Evolutionary conservation across 2,888 invertebrate genomes (phyloP), one percentile per base, ranked within the genome.

Genomic region (Himalopsyche anomala): DNA sequence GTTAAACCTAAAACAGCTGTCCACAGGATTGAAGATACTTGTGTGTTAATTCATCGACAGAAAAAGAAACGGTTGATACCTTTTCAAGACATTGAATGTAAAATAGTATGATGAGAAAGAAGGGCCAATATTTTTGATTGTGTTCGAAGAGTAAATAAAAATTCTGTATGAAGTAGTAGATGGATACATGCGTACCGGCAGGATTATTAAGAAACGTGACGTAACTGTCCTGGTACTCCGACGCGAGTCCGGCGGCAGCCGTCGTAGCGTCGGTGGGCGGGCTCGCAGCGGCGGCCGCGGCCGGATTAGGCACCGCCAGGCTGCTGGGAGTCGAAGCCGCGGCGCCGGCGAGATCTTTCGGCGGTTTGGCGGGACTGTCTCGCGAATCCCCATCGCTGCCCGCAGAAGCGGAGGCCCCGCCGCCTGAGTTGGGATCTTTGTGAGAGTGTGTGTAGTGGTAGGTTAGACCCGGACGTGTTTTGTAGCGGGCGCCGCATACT

Each of bases 401-500:
- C 1, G 74, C 74, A 0, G 74, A 74, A 36, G 74, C 74, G 36
- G 74, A 74, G 28, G 74, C 74, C 36, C 74, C 74, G 5, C 79
- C 85, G 8, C 84, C 87, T 74, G 85, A 86, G 90, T 90, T 92
- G 88, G 94, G 93, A 90, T 94, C 94, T 92, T 94, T 94, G 95
- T 98, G 97, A 91, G 97, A 97, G 94, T 98, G 98, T 91, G 96
- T 96, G 95, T 97, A 97, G 95, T 99, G 98, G 94, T 98, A 98
- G 90, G 97, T 98, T 91, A 99, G 95, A 89, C 98, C 98, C 89
- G 98, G 98, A 90, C 98, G 95, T 89, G 98, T 98, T 95, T 99
- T 98, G 96, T 99, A 98, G 91, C 98, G 96, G 90, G 98, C 98
- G 92, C 97, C 97, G 95, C 98, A 99, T 91, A 97, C 97, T 97